Evolutionary conservation across 2,888 invertebrate genomes (phyloP).

Genomic region (Alitta virens): DNA sequence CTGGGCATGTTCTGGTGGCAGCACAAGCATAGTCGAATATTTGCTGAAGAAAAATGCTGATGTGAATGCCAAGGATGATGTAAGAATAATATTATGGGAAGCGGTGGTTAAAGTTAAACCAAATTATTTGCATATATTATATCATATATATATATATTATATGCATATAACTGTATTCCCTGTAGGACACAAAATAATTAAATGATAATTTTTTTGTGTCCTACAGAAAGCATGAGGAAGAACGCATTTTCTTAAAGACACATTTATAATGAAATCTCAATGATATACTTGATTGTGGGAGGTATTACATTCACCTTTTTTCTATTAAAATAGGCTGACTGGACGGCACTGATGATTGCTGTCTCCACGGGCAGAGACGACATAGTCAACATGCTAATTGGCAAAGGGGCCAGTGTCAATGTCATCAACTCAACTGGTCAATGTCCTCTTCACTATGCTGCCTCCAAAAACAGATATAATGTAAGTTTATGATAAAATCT

Average conservation of each 20-base stretch:
- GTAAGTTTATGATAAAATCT: slow-evolving; percentile 53
- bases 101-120: neutral
- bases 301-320: neutral
- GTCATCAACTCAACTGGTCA: slow-evolving; percentile 73
- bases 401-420: slow-evolving; percentile 72
- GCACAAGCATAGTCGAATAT: slow-evolving; percentile 70
- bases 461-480: slow-evolving; percentile 77
- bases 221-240: no score
- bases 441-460: slow-evolving; percentile 79
- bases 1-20: slow-evolving; percentile 80
- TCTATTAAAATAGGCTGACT: slow-evolving; percentile 46
- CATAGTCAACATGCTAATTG: slow-evolving; percentile 68
- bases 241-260: no score
- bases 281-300: neutral
- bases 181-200: no score
- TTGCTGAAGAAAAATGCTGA: slow-evolving; percentile 68
- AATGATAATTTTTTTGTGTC: no score
- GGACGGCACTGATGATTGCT: slow-evolving; percentile 78
- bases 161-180: neutral
- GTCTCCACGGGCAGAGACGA: slow-evolving; percentile 74
- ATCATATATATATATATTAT: neutral
- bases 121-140: neutral
- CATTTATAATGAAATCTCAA: no score
- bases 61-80: slow-evolving; percentile 75
- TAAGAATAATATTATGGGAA: slow-evolving; percentile 52